Evolutionary conservation across 2,888 invertebrate genomes (phyloP).

Genomic region (Girardia tigrina): DNA sequence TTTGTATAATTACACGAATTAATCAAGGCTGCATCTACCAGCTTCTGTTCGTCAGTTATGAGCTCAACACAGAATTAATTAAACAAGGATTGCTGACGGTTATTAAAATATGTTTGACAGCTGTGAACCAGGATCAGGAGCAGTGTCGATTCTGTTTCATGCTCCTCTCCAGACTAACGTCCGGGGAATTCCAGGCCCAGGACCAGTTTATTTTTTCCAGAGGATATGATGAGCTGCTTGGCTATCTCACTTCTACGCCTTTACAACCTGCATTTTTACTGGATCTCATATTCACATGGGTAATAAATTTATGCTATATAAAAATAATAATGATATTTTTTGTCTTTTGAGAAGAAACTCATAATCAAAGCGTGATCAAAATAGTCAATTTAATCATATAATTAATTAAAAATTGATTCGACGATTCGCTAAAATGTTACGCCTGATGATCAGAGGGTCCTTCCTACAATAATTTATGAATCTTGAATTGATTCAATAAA

Average conservation of each 20-base stretch:
- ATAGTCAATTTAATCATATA: too few relatives aligned
- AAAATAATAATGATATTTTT: too few relatives aligned
- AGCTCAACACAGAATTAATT: neutral
- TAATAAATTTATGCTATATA: too few relatives aligned
- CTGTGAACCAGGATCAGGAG: neutral
- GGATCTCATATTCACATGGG: neutral
- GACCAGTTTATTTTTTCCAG: neutral
- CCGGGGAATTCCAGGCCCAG: neutral
- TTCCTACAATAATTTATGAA: too few relatives aligned
- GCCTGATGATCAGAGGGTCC: too few relatives aligned
- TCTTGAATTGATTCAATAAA: too few relatives aligned
- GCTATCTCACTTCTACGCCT: neutral
- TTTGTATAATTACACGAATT: neutral
- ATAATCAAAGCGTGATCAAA: too few relatives aligned
- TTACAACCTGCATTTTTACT: neutral
- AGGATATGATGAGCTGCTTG: neutral
- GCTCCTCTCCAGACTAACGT: neutral
- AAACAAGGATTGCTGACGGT: neutral
- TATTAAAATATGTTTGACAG: neutral
- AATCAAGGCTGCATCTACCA: neutral
- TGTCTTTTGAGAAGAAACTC: too few relatives aligned
- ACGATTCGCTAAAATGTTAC: too few relatives aligned
- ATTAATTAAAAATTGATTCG: too few relatives aligned
- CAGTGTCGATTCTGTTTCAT: neutral
- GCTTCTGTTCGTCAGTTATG: neutral